Evolutionary conservation across 92 coral and sea anemone genomes (phyloP).

Genomic region (Epizoanthus rinbou): DNA sequence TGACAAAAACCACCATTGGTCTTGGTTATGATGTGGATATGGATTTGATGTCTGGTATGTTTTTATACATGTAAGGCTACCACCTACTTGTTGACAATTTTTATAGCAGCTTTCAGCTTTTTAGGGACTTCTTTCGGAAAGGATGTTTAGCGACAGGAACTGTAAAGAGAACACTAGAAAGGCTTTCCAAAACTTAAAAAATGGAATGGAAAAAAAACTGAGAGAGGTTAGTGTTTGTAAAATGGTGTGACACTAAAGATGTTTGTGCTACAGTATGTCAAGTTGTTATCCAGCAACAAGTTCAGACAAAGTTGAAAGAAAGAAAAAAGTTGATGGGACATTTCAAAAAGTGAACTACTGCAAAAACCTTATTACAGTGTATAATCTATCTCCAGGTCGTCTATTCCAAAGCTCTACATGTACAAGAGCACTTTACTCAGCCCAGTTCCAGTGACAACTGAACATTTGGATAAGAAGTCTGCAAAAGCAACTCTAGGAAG

Average conservation of each 20-base stretch:
- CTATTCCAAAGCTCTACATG: constrained; percentile 43
- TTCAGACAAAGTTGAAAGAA: constrained; percentile 29
- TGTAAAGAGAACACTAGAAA: constrained; percentile 48
- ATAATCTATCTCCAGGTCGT: constrained; percentile 49
- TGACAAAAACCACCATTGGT: constrained; percentile 38
- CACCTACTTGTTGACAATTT: constrained; percentile 59
- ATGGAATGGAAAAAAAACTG: constrained; percentile 22
- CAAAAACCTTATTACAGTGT: too few species aligned
- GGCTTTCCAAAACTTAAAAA: constrained; percentile 49
- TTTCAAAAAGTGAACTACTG: constrained; percentile 42
- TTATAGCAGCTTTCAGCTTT: constrained; percentile 52
- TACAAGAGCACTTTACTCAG: constrained; percentile 40
- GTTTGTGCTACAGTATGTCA: constrained; percentile 45
- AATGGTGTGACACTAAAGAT: constrained; percentile 54
- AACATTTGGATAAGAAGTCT: not conserved
- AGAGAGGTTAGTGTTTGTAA: constrained; percentile 35
- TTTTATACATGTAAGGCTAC: constrained; percentile 51
- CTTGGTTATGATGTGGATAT: constrained; percentile 56
- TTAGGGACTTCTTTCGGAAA: constrained; percentile 28
- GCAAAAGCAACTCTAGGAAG: constrained; percentile 16
- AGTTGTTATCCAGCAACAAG: constrained; percentile 44
- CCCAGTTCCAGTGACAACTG: constrained; percentile 27
- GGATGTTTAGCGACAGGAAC: constrained; percentile 60
- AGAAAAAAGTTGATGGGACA: constrained; percentile 42
- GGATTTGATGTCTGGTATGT: constrained; percentile 38